These are phyloP conservation scores for Castor canadensis DNA, from an alignment of 2,113 vertebrate genomes.

Conservation along the genomic window DNA sequence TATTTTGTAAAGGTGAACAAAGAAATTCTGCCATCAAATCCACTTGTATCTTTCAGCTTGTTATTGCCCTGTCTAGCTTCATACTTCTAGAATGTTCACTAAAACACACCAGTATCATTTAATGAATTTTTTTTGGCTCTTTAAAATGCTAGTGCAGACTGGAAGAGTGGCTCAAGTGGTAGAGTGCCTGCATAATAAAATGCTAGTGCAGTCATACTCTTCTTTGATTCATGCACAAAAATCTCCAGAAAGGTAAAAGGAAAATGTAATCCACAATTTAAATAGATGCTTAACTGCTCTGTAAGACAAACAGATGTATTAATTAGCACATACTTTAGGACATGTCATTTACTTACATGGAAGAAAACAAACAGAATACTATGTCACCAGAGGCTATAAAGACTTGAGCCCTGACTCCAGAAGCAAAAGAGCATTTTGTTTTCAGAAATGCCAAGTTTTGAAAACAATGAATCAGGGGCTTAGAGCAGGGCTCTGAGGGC, in stretches of 20 bases:
- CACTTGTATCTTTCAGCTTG: conserved; percentile 27
- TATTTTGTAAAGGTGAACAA: conserved; percentile 38
- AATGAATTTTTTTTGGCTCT: conserved; percentile 69
- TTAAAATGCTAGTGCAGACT: too few species aligned
- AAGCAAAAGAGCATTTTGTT: conserved; percentile 50
- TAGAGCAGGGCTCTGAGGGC: neutral
- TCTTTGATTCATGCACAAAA: conserved; percentile 69
- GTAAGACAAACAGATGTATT: conserved; percentile 76
- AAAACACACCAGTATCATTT: conserved; percentile 54
- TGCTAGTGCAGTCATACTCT: conserved; percentile 63
- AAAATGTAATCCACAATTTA: conserved; percentile 76
- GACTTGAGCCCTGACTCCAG: conserved; percentile 5
- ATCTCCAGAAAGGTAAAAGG: conserved; percentile 63
- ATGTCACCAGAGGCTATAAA: conserved; percentile 55
- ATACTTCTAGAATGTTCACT: conserved; percentile 29
- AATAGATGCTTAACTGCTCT: conserved; percentile 65
- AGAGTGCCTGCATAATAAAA: too few species aligned
- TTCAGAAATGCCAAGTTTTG: conserved; percentile 5
- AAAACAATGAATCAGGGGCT: conserved; percentile 30
- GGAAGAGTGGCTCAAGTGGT: too few species aligned
- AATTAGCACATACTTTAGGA: conserved; percentile 65
- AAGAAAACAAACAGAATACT: conserved; percentile 44
- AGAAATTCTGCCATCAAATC: conserved; percentile 16
- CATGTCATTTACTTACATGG: conserved; percentile 49
- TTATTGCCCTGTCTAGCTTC: conserved; percentile 37